These are phyloP conservation scores for Zaprionus ornatus DNA, from an alignment of 1,140 invertebrate genomes.

Conservation along the genomic window DNA sequence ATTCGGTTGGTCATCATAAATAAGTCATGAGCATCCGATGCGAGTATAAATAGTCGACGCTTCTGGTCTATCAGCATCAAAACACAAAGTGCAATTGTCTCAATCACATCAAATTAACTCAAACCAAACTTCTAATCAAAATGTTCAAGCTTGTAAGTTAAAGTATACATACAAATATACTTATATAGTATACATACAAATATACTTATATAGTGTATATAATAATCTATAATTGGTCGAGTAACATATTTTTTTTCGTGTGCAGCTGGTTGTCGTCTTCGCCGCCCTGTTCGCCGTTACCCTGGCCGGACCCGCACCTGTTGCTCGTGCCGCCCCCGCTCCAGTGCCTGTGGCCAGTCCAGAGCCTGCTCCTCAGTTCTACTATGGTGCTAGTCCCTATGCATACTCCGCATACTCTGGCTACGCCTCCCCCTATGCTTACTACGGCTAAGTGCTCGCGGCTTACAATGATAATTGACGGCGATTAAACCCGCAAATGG, in stretches of 20 bases:
- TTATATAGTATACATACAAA: not conserved
- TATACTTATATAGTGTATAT: no score
- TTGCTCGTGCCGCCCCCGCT: conserved; percentile 58
- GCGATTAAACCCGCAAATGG: conserved; percentile 31
- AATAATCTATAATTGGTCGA: not conserved
- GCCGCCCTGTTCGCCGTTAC: conserved; percentile 74
- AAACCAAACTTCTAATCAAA: conserved; percentile 52
- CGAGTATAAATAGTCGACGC: conserved; percentile 63
- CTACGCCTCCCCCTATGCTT: conserved; percentile 73
- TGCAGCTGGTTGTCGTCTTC: conserved; percentile 67
- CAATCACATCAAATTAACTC: conserved; percentile 48
- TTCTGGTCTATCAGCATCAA: conserved; percentile 55
- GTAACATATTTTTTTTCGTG: not conserved
- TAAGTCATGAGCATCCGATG: conserved; percentile 67
- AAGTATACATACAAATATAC: not conserved
- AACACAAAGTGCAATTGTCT: conserved; percentile 59
- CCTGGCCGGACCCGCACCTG: conserved; percentile 64
- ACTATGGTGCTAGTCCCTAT: conserved; percentile 70
- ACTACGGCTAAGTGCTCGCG: conserved; percentile 62
- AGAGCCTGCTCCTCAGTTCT: conserved; percentile 72
- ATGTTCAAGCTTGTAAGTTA: conserved; percentile 82
- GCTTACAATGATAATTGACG: conserved; percentile 22
- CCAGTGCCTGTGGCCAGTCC: conserved; percentile 67
- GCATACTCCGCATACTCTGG: conserved; percentile 64
- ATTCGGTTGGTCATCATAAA: conserved; percentile 52